phyloP scores from a whole-genome alignment of 2,888 invertebrate genomes.

The Pollenia amentaria region DNA sequence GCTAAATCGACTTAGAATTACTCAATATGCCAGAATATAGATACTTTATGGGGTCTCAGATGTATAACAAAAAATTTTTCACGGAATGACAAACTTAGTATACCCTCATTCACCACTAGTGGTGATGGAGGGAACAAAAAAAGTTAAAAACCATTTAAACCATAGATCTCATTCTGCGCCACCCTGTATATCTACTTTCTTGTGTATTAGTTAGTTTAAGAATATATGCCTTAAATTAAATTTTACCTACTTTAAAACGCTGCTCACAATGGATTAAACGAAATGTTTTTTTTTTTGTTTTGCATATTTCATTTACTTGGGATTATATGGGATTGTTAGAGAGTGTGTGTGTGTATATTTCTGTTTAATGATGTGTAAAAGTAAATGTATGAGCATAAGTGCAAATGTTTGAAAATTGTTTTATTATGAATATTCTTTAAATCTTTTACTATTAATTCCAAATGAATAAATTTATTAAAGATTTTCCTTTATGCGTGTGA shows the following conservation, averaged over 20 bases:
- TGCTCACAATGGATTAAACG: constrained; percentile 27
- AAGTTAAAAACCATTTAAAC: no score
- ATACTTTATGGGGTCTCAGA: no score
- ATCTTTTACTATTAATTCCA: constrained; percentile 34
- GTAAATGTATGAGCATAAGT: background rate
- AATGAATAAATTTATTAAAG: constrained; percentile 35
- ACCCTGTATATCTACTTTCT: no score
- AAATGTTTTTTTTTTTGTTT: background rate
- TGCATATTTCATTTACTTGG: background rate
- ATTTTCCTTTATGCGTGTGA: background rate
- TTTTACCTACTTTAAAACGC: constrained; percentile 39
- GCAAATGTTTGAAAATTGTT: constrained; percentile 51
- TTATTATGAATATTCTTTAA: constrained; percentile 5
- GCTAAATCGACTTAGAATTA: no score
- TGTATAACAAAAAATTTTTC: no score
- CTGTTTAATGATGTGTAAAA: constrained; percentile 43
- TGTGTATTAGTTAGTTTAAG: no score
- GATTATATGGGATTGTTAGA: background rate
- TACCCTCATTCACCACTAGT: no score
- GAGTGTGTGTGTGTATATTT: background rate
- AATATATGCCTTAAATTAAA: constrained; percentile 43
- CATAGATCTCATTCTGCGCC: no score
- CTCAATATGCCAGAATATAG: no score
- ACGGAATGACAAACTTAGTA: no score
- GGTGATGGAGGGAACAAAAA: no score